Evolutionary conservation across 2,888 invertebrate genomes (phyloP).

Genomic region (Drosophila fungiperda): DNA sequence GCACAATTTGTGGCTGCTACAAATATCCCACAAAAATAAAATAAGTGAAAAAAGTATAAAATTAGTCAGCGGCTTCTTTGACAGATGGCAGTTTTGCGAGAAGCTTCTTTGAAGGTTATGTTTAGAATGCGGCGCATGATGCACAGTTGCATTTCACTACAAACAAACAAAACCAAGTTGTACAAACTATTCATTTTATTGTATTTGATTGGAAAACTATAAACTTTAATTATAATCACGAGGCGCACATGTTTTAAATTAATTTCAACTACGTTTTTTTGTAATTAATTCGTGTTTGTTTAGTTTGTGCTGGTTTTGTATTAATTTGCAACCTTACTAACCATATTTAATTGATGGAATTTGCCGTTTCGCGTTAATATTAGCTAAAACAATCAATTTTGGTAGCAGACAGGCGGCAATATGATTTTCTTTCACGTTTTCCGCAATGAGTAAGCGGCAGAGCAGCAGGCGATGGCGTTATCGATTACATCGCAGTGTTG

Average conservation of each 20-base stretch:
- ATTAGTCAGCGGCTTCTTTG: conserved; percentile 50
- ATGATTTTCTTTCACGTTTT: conserved; percentile 71
- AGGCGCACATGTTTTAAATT: conserved; percentile 40
- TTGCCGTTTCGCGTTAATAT: conserved; percentile 47
- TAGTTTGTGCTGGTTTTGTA: neutral
- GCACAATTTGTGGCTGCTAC: conserved; percentile 98
- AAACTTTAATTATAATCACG: conserved; percentile 31
- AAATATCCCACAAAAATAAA: conserved; percentile 4
- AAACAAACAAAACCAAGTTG: conserved; percentile 3
- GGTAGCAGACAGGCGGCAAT: conserved; percentile 71
- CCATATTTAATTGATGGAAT: conserved; percentile 75
- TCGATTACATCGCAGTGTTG: conserved; percentile 9
- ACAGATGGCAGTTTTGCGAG: conserved; percentile 59
- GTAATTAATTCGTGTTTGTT: neutral
- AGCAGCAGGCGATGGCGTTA: conserved; percentile 12
- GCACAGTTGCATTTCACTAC: conserved; percentile 34
- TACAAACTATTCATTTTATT: neutral
- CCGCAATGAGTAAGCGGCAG: conserved; percentile 69
- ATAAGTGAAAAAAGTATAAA: neutral
- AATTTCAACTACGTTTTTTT: neutral
- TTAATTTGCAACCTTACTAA: conserved; percentile 70
- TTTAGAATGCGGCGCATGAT: conserved; percentile 59
- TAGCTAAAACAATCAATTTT: conserved; percentile 65
- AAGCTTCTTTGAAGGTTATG: conserved; percentile 78
- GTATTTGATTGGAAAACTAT: neutral